Base-by-base conservation (phyloP, 1,140 invertebrate species). In the Drosophila pallidifrons region DNA sequence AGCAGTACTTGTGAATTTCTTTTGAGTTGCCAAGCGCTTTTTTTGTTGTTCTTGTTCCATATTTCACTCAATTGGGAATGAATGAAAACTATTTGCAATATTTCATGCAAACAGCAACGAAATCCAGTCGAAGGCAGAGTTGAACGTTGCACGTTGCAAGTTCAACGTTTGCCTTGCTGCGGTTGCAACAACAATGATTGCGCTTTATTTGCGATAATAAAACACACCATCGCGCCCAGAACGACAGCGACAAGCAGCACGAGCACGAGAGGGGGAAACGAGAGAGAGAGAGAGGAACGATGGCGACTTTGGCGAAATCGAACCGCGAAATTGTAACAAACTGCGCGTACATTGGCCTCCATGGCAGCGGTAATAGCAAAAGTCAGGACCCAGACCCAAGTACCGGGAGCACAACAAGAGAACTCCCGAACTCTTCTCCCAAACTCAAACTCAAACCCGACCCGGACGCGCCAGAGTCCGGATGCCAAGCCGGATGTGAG, bases 121-220 rank as follows among this genome's bases (percentile, higher is more conserved):
- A 89, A 88, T 83, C 85, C 85, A 85, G 67, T 70, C 66, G 76
- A 69, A 61, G 25, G 41, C 46, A 25, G 20, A 25, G 20, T 4
- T 25, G 60, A 49, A 25, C 20, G 67, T 32, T 52, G 20, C 43
- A 60, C 43, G 59, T 52, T 30, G 32, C 43, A 65, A 38, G 74
- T 43, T 65, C 51, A 51, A 69, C 59, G 60, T 52, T 75, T 41
- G 60, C 61, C 49, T 25, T 65, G 45, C 70, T 72, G 82, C 79
- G 79, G 79, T 69, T 87, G 85, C 83, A 86, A 89, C 83, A 88
- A 79, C 83, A 91, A 90, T 91, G 89, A 91, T 91, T 91, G 89
- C 88, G 88, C 88, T 91, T 91, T 91, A 91, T 91, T 91, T 91
- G 88, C 77, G 79, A 91, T 91, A 91, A 91, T 91, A 91, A 91